Evolutionary conservation across 2,888 invertebrate species (phyloP), one percentile per base, ranked within the genome.

Genomic region (Agrilus biguttatus): DNA sequence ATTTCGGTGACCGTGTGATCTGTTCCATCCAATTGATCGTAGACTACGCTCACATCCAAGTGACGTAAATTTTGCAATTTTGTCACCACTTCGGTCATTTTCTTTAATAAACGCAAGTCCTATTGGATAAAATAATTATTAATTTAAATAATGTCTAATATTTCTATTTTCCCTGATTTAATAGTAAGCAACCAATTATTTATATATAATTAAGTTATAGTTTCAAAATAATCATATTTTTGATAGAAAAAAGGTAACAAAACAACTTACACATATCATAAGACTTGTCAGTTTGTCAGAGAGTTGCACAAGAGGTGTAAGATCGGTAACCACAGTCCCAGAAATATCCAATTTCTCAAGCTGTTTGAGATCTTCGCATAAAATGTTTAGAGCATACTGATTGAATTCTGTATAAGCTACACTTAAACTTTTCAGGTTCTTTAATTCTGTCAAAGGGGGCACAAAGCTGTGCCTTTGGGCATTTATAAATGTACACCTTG

Each of bases 391-490:
- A 17, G 75, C 74, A 52, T 73, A 73, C 49, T 73, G 72, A 58
- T 78, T 79, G 55, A 82, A 73, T 56, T 80, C 78, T n/a, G 80
- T 81, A 53, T 74, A 70, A 45, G 79, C 74, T 4, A 81, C 75
- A 62, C 80, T 78, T 37, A 82, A 61, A 42, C 65, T 67, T 46
- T 68, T 73, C 41, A 82, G 61, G 48, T 71, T 74, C 46, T 71
- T 71, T 34, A 82, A 65, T 55, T 74, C 73, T 23, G 76, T 72
- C 49, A 80, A 65, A 36, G 76, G 73, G 37, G 78, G 72, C 54
- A 62, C 59, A 42, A 57, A 56, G 50, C 56, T 57, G 53, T 64
- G 71, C 64, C 71, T 65, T 45, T 73, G 70, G 53, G 68, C 70
- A 58, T 75, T 75, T 47, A 73, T 68, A 57, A 78, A 79, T 40